These are phyloP conservation scores for Platysteira castanea DNA, from an alignment of 2,113 vertebrate genomes.

Conservation along the genomic window DNA sequence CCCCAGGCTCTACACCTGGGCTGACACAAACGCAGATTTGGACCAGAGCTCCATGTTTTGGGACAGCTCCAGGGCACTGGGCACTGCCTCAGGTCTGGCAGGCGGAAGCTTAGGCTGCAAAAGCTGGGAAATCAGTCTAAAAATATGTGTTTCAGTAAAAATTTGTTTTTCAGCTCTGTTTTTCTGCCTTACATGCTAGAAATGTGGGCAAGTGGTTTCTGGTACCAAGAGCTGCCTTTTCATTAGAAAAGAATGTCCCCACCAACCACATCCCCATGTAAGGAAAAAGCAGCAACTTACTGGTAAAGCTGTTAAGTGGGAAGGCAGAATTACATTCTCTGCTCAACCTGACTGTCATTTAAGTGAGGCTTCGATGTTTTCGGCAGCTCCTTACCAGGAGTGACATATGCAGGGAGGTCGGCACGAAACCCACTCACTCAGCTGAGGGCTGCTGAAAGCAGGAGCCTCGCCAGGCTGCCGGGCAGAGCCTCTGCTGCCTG, in stretches of 20 bases:
- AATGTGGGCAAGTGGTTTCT: conserved; percentile 22
- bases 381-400: not conserved
- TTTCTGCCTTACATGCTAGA: not conserved
- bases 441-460: not conserved
- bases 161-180: conserved; percentile 24
- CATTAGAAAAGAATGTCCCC: conserved; percentile 51
- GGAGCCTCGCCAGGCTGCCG: not conserved
- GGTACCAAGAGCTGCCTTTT: not conserved
- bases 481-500: not conserved
- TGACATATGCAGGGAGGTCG: accelerated
- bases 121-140: not conserved
- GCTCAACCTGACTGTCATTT: not conserved
- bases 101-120: not conserved
- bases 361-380: not conserved
- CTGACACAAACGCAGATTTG: not conserved
- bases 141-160: conserved; percentile 21
- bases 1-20: not conserved
- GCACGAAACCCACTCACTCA: not conserved
- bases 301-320: not conserved
- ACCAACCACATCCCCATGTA: conserved; percentile 51
- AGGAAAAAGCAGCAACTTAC: conserved; percentile 15
- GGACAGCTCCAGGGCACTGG: not conserved
- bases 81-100: not conserved
- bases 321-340: not conserved
- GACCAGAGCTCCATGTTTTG: not conserved